Conservation (phyloP, 2,888 invertebrate species). For the Polydrusus cervinus region DNA sequence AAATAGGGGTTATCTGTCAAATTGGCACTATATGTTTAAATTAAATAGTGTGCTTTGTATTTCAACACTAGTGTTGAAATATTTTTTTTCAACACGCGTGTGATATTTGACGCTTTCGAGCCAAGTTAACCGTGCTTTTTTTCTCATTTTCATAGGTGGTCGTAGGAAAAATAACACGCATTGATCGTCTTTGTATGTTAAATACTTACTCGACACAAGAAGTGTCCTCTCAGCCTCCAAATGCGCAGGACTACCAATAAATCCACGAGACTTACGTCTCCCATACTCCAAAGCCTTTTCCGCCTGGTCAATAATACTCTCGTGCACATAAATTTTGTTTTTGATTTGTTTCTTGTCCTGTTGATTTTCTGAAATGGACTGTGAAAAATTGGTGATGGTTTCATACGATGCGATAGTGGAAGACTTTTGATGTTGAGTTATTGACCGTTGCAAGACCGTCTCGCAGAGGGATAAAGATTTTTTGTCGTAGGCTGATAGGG, state of each 20-base stretch:
- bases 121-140: no score
- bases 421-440: neutral
- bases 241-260: constrained; percentile 31
- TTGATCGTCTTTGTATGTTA: neutral
- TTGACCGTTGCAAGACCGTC: neutral
- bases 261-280: neutral
- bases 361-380: neutral
- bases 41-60: no score
- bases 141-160: no score
- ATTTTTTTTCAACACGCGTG: no score
- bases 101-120: no score
- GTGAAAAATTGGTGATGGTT: constrained; percentile 22
- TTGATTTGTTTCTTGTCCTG: constrained; percentile 2
- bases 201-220: constrained; percentile 37
- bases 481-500: neutral
- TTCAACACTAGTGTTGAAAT: no score
- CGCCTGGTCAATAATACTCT: constrained; percentile 17
- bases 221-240: constrained; percentile 34
- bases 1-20: no score
- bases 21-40: no score
- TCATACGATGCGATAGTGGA: constrained; percentile 20
- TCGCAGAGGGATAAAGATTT: constrained; percentile 5
- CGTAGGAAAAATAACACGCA: no score
- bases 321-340: constrained; percentile 22
- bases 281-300: constrained; percentile 18